phyloP scores from a whole-genome alignment of 1,140 invertebrate species.

The Colletes latitarsis region DNA sequence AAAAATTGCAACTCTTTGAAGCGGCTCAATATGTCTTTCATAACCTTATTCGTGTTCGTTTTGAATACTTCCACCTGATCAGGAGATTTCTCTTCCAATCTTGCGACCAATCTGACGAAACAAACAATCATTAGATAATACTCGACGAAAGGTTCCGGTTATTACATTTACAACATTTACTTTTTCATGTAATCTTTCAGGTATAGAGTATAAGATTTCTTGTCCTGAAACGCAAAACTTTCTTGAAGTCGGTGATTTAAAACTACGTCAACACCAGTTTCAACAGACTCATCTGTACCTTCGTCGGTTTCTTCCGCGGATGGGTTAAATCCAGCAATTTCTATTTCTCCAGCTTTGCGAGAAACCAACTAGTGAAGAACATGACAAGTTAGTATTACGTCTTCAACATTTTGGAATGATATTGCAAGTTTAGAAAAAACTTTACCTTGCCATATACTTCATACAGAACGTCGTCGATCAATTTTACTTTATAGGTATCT shows the following conservation, averaged over 20 bases:
- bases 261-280: constrained; percentile 95
- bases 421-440: no score
- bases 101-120: constrained; percentile 87
- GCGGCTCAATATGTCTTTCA: constrained; percentile 95
- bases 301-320: constrained; percentile 95
- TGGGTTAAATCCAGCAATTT: constrained; percentile 93
- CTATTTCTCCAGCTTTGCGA: constrained; percentile 89
- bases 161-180: constrained; percentile 80
- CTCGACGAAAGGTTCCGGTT: neutral
- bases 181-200: constrained; percentile 99
- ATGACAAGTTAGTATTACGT: no score
- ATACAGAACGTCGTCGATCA: constrained; percentile 96
- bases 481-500: constrained; percentile 97
- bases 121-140: constrained; percentile 5
- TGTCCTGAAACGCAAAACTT: constrained; percentile 92
- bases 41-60: constrained; percentile 96
- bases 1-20: constrained; percentile 98
- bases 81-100: constrained; percentile 89
- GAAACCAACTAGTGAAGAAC: constrained; percentile 87
- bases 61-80: constrained; percentile 94
- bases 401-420: no score
- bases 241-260: constrained; percentile 95
- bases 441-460: constrained; percentile 94
- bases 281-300: constrained; percentile 87
- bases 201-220: constrained; percentile 95